Evolutionary conservation across 2,113 vertebrate species (phyloP).

Genomic region (Lichenostomus cassidix): DNA sequence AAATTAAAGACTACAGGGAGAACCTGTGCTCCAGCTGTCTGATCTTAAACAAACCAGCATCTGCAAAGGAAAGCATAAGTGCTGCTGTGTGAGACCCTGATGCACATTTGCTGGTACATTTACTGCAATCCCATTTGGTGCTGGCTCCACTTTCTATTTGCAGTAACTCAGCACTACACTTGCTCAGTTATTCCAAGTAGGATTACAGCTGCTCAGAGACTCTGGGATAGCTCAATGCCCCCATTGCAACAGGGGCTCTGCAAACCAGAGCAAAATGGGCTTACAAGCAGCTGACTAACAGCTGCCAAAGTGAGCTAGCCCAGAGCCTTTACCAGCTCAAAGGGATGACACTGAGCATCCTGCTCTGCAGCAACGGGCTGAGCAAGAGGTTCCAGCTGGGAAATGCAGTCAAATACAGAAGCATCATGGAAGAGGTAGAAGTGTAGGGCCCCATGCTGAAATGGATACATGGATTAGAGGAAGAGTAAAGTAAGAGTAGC

Average conservation of each 20-base stretch:
- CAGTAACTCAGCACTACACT: background rate
- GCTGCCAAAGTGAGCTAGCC: accelerated
- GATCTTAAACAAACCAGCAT: background rate
- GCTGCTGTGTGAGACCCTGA: background rate
- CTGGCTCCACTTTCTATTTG: background rate
- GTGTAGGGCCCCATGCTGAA: background rate
- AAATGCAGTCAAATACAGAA: background rate
- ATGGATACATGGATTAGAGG: background rate
- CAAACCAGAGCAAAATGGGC: background rate
- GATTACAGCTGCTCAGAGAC: background rate
- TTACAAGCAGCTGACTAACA: background rate
- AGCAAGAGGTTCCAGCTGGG: background rate
- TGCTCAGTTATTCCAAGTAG: background rate
- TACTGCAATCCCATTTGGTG: background rate
- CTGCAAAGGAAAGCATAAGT: background rate
- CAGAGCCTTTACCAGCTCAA: background rate
- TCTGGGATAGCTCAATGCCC: background rate
- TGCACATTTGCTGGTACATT: background rate
- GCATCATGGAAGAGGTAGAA: background rate
- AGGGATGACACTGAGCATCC: background rate
- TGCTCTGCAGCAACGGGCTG: background rate
- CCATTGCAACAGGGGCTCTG: background rate
- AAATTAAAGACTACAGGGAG: background rate
- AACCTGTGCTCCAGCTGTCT: background rate
- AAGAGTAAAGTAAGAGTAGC: background rate